Evolutionary conservation across 1,140 invertebrate species (phyloP).

Genomic region (Macrobrachium nipponense): DNA sequence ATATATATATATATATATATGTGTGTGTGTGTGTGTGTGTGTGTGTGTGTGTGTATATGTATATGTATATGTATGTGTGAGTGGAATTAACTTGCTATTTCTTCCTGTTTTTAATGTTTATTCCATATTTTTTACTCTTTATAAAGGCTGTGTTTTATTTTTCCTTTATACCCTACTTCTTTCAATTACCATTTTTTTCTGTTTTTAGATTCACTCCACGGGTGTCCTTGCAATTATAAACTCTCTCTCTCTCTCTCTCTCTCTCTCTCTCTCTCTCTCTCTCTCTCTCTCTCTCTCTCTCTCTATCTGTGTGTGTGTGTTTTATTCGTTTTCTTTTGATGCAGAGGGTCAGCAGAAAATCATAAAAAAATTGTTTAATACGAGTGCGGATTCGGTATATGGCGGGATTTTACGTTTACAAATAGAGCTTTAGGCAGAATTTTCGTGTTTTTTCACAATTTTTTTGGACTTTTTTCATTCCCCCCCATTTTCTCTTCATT

Average conservation of each 20-base stretch:
- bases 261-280: slow-evolving; percentile 19
- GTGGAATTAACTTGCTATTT: neutral
- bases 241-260: neutral
- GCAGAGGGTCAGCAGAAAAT: no score
- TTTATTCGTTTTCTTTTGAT: neutral
- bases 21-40: no score
- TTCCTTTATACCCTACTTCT: neutral
- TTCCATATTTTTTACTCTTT: neutral
- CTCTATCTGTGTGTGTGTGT: no score
- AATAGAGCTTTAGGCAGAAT: no score
- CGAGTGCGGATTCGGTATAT: no score
- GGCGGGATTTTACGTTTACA: no score
- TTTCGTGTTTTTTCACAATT: no score
- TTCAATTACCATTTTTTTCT: neutral
- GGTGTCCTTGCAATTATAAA: neutral
- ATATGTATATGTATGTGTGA: neutral
- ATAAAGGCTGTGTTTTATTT: no score
- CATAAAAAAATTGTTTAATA: no score
- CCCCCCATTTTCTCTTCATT: no score
- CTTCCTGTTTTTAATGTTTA: neutral
- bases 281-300: slow-evolving; percentile 16
- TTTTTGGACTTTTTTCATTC: no score
- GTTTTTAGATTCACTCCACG: neutral
- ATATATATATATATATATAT: no score
- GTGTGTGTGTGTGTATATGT: neutral